Percentiles rank a stretch among this genome's conserved stretches.
These are phyloP conservation scores for Sarcophaga caerulescens DNA, from an alignment of 2,888 invertebrate genomes.

Conservation along the genomic window DNA sequence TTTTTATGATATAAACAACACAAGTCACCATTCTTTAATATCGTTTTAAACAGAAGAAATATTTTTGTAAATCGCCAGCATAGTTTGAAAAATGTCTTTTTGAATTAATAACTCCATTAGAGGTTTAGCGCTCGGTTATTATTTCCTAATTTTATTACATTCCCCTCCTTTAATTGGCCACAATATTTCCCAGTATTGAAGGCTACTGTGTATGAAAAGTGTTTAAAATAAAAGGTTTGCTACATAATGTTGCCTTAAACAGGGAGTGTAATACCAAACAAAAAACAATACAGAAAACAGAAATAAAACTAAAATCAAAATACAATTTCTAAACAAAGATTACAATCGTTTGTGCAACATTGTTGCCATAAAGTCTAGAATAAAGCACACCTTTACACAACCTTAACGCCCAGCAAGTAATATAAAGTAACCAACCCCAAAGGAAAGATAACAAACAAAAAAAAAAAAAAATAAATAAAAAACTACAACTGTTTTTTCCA, in stretches of 20 bases:
- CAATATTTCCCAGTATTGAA: not conserved
- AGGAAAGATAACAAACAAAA: not conserved
- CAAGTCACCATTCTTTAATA: no score
- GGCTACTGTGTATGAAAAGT: not conserved
- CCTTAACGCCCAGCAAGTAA: not conserved
- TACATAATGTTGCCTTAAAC: not conserved
- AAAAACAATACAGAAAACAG: not conserved
- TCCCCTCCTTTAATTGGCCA: not conserved
- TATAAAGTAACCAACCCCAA: conserved; percentile 16
- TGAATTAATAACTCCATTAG: no score
- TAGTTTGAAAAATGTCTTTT: no score
- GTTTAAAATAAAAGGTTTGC: not conserved
- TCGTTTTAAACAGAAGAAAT: no score
- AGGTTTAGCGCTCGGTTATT: not conserved
- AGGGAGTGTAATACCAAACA: conserved; percentile 29
- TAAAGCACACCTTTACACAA: conserved; percentile 37
- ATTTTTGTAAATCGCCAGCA: no score
- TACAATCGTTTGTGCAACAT: conserved; percentile 53
- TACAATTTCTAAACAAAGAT: conserved; percentile 31
- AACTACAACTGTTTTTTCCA: conserved; percentile 8
- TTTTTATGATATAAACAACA: no score
- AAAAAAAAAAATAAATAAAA: no score
- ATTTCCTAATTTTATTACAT: not conserved
- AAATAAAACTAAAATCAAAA: not conserved
- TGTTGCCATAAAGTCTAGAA: conserved; percentile 48